Evolutionary conservation across 2,888 invertebrate genomes (phyloP).

Genomic region (Scaptomyza polygonia): DNA sequence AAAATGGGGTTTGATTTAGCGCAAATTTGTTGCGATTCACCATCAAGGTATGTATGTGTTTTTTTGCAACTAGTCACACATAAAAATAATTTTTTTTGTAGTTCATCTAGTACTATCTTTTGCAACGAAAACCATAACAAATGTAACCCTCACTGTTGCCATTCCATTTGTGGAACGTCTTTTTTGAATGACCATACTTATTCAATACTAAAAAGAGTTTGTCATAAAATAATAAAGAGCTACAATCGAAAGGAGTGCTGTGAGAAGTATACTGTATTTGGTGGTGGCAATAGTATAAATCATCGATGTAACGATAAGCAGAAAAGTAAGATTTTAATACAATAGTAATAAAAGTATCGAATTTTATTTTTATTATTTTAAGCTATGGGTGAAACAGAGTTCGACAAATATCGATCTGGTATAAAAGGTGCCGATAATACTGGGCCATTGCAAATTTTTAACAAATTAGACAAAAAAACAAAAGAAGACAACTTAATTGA

Average conservation of each 20-base stretch:
- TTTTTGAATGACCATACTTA: conserved; percentile 71
- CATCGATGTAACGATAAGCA: conserved; percentile 4
- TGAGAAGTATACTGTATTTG: conserved; percentile 76
- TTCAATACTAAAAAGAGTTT: conserved; percentile 73
- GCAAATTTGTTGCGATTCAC: conserved; percentile 45
- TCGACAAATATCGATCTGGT: not conserved
- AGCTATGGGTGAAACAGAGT: not conserved
- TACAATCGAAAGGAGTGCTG: conserved; percentile 64
- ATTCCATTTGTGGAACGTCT: conserved; percentile 52
- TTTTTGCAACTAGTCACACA: not conserved
- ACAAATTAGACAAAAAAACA: not conserved
- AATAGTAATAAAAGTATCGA: not conserved
- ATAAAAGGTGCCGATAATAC: too few species aligned
- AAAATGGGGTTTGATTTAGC: conserved; percentile 61
- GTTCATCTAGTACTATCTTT: conserved; percentile 69
- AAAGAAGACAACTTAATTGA: not conserved
- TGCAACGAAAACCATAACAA: conserved; percentile 45
- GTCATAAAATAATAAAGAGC: conserved; percentile 74
- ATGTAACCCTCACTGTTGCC: conserved; percentile 47
- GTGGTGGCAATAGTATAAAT: conserved; percentile 73
- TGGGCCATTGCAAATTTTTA: not conserved
- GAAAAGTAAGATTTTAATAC: conserved; percentile 24
- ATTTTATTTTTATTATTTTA: not conserved
- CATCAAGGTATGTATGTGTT: conserved; percentile 64
- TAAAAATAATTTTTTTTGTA: conserved; percentile 9